phyloP scores from a whole-genome alignment of 2,797 vertebrate genomes.

The Platalea minor region DNA sequence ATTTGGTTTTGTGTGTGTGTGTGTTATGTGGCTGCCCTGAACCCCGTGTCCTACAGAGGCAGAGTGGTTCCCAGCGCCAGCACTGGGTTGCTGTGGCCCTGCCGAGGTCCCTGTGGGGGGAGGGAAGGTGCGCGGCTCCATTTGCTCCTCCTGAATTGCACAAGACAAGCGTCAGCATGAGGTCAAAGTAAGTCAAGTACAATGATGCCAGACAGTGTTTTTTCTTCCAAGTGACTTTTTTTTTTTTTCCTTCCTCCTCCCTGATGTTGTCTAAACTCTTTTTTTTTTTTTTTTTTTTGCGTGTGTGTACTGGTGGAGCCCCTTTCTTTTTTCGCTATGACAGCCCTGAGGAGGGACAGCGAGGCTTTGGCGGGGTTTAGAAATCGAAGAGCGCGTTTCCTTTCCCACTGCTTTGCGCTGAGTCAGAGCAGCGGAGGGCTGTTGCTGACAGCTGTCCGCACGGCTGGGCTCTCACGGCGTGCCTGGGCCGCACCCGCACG shows the following conservation, averaged over 20 bases:
- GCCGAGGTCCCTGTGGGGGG: not conserved
- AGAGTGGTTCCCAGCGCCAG: not conserved
- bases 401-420: slow-evolving; percentile 69
- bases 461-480: not conserved
- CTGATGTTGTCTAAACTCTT: not conserved
- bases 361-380: slow-evolving; percentile 42
- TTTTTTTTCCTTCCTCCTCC: not conserved
- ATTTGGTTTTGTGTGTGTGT: not conserved
- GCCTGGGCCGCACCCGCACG: slow-evolving; percentile 50
- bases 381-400: slow-evolving; percentile 61
- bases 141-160: not conserved
- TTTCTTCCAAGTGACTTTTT: not conserved
- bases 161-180: not conserved
- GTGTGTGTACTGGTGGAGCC: not conserved
- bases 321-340: slow-evolving; percentile 50
- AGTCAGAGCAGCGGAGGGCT: slow-evolving; percentile 48
- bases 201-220: not conserved
- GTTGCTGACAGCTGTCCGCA: slow-evolving; percentile 16
- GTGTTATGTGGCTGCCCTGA: fast-evolving
- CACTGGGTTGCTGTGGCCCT: fast-evolving
- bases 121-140: not conserved
- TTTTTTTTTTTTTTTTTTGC: not conserved
- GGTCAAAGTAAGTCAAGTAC: not conserved
- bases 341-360: not conserved
- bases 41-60: fast-evolving